Percentiles rank a stretch among this genome's conserved stretches.
Conservation (phyloP, 2,797 vertebrate genomes). For the Heteromormyrus szaboi region DNA sequence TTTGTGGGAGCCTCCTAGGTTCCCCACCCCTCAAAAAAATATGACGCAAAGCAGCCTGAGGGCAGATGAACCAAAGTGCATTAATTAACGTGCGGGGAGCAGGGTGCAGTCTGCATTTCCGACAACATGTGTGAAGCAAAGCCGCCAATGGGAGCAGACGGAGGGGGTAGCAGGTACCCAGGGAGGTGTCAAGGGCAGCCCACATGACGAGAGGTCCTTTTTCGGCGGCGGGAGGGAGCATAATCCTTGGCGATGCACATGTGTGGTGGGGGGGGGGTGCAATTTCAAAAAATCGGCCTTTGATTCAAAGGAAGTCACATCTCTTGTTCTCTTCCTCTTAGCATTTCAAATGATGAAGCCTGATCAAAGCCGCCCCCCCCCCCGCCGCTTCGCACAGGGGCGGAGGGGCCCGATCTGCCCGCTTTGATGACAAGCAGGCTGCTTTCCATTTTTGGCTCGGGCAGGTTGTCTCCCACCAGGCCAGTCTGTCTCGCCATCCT, state of each 20-base stretch:
- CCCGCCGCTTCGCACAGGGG: not conserved
- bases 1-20: not conserved
- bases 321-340: constrained; percentile 59
- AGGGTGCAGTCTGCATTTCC: not conserved
- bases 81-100: not conserved
- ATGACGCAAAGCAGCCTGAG: not conserved
- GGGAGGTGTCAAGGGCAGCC: not conserved
- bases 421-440: not conserved
- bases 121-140: not conserved
- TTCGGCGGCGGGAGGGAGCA: not conserved
- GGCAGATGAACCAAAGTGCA: not conserved
- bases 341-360: constrained; percentile 64
- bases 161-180: not conserved
- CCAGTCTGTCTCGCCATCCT: constrained; percentile 5
- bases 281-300: constrained; percentile 54
- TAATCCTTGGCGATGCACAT: not conserved
- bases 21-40: not conserved
- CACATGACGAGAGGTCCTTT: not conserved
- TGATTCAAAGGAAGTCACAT: constrained; percentile 55
- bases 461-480: not conserved
- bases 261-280: not conserved
- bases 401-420: not conserved
- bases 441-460: not conserved
- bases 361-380: constrained; percentile 48
- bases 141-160: not conserved